phyloP scores from a whole-genome alignment of 2,113 vertebrate species.

The Lycaon pictus region DNA sequence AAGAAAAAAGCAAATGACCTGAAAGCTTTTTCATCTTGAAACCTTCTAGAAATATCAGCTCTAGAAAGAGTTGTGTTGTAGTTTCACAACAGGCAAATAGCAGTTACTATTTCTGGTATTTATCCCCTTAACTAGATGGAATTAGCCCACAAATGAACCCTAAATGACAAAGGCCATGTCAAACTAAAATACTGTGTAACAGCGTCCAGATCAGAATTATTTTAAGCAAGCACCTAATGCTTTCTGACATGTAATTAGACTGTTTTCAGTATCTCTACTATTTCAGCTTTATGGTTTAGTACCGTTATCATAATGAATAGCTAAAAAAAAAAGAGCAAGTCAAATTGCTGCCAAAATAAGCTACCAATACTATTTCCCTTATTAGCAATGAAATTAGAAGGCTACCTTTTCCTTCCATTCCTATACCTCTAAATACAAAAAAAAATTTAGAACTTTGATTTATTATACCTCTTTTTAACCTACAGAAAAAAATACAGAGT shows the following conservation, averaged over 20 bases:
- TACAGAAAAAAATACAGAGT: slow-evolving; percentile 34
- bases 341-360: slow-evolving; percentile 49
- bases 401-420: background rate
- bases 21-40: slow-evolving; percentile 49
- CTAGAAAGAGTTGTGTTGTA: background rate
- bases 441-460: slow-evolving; percentile 14
- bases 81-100: background rate
- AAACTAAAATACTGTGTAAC: slow-evolving; percentile 52
- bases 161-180: background rate
- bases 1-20: slow-evolving; percentile 42
- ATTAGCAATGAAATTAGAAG: background rate
- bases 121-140: background rate
- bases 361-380: slow-evolving; percentile 21
- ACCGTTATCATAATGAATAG: slow-evolving; percentile 34
- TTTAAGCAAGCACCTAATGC: slow-evolving; percentile 32
- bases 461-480: slow-evolving; percentile 9
- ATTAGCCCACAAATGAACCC: slow-evolving; percentile 41
- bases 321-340: slow-evolving; percentile 40
- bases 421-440: background rate
- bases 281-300: slow-evolving; percentile 17
- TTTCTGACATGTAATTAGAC: slow-evolving; percentile 38
- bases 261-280: background rate
- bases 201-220: slow-evolving; percentile 28
- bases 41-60: slow-evolving; percentile 8
- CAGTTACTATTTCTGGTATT: background rate